Conservation (phyloP, 2,797 vertebrate species). For the Octomys mimax region DNA sequence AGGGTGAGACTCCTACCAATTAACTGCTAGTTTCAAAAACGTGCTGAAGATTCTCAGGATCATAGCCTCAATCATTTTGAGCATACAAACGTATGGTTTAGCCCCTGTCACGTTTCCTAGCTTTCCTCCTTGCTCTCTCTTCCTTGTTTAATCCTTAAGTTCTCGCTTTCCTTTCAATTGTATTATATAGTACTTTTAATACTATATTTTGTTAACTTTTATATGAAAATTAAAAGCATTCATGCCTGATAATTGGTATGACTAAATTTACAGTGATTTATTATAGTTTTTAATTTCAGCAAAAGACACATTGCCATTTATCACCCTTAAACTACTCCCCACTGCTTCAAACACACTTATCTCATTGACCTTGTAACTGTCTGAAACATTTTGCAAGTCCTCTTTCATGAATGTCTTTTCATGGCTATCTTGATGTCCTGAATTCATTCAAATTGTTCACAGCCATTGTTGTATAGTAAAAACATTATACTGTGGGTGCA, state of each 20-base stretch:
- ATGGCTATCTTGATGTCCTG: neutral
- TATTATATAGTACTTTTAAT: neutral
- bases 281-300: neutral
- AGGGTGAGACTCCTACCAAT: too few species aligned
- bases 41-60: too few species aligned
- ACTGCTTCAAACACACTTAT: neutral
- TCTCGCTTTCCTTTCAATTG: too few species aligned
- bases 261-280: neutral
- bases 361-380: neutral
- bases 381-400: neutral
- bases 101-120: too few species aligned
- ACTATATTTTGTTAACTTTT: neutral
- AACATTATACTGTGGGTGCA: neutral
- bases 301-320: neutral
- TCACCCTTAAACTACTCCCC: neutral
- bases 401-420: neutral
- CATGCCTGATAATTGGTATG: neutral
- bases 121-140: too few species aligned
- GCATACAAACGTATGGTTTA: too few species aligned
- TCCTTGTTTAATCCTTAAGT: too few species aligned
- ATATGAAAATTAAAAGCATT: neutral
- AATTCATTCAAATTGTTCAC: neutral
- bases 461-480: neutral
- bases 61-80: too few species aligned
- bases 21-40: too few species aligned